phyloP scores from a whole-genome alignment of 2,797 vertebrate genomes.

The Hafferia zeledoni region DNA sequence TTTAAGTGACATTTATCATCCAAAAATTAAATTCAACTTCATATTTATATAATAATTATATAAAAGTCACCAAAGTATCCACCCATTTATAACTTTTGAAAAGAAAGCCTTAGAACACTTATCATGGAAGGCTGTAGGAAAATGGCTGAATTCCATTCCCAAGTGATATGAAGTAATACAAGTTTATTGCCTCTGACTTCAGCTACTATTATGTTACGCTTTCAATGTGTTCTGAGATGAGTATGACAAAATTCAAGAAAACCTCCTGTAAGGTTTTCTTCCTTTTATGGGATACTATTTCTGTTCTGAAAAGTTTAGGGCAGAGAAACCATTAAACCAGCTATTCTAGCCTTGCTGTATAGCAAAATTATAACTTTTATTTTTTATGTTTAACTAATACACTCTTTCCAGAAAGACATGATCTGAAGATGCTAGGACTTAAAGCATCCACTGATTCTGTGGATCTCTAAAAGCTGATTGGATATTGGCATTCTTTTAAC shows the following conservation, averaged over 20 bases:
- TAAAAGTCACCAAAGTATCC: background rate
- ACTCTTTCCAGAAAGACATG: background rate
- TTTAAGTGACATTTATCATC: background rate
- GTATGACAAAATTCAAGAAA: constrained; percentile 30
- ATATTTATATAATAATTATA: background rate
- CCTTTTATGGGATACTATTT: constrained; percentile 6
- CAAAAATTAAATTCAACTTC: background rate
- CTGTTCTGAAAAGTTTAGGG: background rate
- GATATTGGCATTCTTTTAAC: background rate
- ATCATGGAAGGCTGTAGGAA: constrained; percentile 1
- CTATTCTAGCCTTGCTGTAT: background rate
- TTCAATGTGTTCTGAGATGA: constrained; percentile 32
- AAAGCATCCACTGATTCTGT: background rate
- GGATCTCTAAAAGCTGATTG: background rate
- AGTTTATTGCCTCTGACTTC: constrained; percentile 50
- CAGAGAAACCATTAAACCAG: background rate
- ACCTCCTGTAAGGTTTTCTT: background rate
- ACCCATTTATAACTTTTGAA: background rate
- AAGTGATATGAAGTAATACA: constrained; percentile 32
- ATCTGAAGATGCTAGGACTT: background rate
- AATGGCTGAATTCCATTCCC: constrained; percentile 17
- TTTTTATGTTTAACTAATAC: background rate
- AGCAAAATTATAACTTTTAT: background rate
- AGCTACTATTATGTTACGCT: constrained; percentile 10
- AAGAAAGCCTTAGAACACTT: background rate